Evolutionary conservation across 2,113 vertebrate genomes (phyloP).

Genomic region (Dasyurus viverrinus): DNA sequence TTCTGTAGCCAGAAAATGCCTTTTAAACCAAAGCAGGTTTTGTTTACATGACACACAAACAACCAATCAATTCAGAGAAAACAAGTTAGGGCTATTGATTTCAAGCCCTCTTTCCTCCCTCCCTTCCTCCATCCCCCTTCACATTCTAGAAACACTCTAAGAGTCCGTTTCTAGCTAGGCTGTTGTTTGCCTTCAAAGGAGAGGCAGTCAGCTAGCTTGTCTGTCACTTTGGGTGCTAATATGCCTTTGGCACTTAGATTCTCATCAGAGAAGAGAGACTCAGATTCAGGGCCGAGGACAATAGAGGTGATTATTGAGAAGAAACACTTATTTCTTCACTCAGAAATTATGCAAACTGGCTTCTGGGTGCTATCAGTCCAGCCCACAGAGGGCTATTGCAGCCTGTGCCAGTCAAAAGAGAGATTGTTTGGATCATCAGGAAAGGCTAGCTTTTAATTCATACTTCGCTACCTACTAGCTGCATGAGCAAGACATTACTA

Average conservation of each 20-base stretch:
- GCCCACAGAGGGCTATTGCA: not conserved
- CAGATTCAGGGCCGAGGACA: conserved; percentile 16
- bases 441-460: not conserved
- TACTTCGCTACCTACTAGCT: not conserved
- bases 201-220: not conserved
- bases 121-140: not conserved
- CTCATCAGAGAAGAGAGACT: not conserved
- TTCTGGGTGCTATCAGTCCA: not conserved
- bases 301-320: not conserved
- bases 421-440: not conserved
- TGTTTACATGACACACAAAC: conserved; percentile 21
- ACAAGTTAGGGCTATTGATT: not conserved
- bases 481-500: not conserved
- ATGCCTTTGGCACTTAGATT: not conserved
- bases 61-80: not conserved
- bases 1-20: conserved; percentile 32
- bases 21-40: not conserved
- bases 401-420: not conserved
- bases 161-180: not conserved
- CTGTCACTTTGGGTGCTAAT: not conserved
- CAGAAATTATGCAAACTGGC: conserved; percentile 4
- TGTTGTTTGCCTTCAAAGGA: not conserved
- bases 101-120: not conserved
- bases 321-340: not conserved
- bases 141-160: not conserved